Percentiles rank a stretch among this genome's conserved stretches.
These are phyloP conservation scores for Channallabes apus DNA, from an alignment of 2,797 vertebrate genomes.

Conservation along the genomic window DNA sequence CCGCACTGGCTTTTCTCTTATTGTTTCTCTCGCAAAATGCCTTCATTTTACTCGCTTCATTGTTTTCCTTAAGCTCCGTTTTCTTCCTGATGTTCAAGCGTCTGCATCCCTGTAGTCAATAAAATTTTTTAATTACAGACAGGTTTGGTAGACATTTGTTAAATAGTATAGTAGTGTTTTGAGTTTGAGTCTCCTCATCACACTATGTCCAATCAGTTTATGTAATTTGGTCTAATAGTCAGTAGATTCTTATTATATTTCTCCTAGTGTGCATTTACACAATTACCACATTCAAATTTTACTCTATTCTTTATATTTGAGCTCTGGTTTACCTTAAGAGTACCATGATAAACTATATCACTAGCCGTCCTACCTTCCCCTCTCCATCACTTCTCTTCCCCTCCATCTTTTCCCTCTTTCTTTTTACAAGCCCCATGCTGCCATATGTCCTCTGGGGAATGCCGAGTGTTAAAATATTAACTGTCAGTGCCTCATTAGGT, in stretches of 20 bases:
- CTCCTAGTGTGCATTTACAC: neutral
- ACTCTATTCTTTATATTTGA: neutral
- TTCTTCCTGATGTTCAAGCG: neutral
- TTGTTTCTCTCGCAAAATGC: neutral
- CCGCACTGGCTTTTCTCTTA: neutral
- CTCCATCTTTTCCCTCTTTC: constrained; percentile 18
- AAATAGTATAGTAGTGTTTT: neutral
- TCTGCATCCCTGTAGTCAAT: neutral
- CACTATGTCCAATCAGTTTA: neutral
- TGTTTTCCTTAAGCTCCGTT: neutral
- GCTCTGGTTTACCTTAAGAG: neutral
- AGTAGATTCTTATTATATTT: neutral
- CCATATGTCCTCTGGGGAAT: constrained; percentile 58
- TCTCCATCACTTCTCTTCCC: constrained; percentile 9
- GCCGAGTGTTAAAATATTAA: constrained; percentile 75
- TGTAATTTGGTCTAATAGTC: neutral
- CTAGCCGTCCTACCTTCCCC: neutral
- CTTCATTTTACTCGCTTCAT: neutral
- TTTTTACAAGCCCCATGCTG: constrained; percentile 47
- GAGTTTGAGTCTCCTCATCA: neutral
- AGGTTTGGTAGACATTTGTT: neutral
- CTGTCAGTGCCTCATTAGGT: constrained; percentile 68
- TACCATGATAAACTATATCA: neutral
- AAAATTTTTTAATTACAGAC: neutral
- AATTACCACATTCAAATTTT: neutral